Percentiles rank a stretch among this genome's conserved stretches.
Conservation (phyloP, 2,797 vertebrate species). For the Mormyrops boulengeri region DNA sequence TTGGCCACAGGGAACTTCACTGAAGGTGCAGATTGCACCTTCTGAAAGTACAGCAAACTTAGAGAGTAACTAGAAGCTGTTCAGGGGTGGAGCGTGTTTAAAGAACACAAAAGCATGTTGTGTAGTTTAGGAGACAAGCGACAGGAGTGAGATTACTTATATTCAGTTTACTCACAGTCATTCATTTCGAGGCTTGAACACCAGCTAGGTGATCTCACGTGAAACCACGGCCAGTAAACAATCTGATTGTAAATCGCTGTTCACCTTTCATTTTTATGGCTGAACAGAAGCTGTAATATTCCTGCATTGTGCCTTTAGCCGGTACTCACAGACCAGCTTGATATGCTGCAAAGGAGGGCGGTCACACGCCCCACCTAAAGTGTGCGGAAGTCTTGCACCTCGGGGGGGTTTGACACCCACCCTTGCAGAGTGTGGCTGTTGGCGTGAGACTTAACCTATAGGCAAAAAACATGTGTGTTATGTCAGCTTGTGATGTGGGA, state of each 20-base stretch:
- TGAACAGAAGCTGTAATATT: background rate
- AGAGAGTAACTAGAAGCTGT: background rate
- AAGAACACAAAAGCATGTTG: background rate
- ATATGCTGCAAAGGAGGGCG: background rate
- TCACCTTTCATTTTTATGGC: background rate
- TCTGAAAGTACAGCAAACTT: background rate
- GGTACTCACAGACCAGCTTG: background rate
- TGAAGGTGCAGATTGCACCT: background rate
- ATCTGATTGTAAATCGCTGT: background rate
- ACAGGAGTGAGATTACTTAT: background rate
- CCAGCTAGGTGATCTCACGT: background rate
- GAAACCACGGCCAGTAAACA: background rate
- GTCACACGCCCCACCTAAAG: background rate
- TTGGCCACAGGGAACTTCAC: background rate
- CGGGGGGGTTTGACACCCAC: background rate
- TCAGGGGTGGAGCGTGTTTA: background rate
- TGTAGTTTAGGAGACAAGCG: background rate
- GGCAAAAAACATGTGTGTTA: background rate
- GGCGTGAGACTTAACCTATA: background rate
- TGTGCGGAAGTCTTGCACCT: background rate
- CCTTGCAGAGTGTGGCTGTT: background rate
- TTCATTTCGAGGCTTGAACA: background rate
- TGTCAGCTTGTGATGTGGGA: background rate
- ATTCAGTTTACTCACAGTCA: background rate
- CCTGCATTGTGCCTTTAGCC: background rate